Conservation (phyloP, 2,113 vertebrate genomes). For the Alligator sinensis region DNA sequence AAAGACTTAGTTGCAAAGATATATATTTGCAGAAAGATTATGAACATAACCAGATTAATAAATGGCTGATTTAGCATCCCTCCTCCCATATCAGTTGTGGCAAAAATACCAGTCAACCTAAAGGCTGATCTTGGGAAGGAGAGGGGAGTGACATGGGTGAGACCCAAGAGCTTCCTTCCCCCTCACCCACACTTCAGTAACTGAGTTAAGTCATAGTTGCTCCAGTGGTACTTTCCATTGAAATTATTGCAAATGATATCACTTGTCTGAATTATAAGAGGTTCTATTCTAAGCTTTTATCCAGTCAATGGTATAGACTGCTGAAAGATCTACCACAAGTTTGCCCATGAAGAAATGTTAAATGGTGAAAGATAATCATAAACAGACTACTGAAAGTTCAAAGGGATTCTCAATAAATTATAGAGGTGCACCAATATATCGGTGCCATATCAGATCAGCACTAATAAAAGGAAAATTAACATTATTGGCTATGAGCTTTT, state of each 20-base stretch:
- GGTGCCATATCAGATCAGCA: too few relatives aligned
- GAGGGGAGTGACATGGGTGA: too few relatives aligned
- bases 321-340: neutral
- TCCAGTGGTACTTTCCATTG: neutral
- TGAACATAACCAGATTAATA: neutral
- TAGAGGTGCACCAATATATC: too few relatives aligned
- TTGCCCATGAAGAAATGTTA: neutral
- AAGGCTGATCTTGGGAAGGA: too few relatives aligned
- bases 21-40: neutral
- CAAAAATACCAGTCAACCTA: too few relatives aligned
- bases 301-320: neutral
- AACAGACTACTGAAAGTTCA: neutral
- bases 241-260: neutral
- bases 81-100: too few relatives aligned
- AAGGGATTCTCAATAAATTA: neutral
- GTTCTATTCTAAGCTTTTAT: neutral
- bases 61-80: neutral
- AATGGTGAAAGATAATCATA: neutral
- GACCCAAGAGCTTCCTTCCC: neutral
- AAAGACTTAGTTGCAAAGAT: neutral
- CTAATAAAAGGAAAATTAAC: too few relatives aligned
- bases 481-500: too few relatives aligned
- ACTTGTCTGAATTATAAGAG: neutral
- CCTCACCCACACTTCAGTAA: neutral
- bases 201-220: neutral